Evolutionary conservation across 35 echinoderm and acorn worm genomes (phyloP).

Genomic region (Nesometra sesokonis): DNA sequence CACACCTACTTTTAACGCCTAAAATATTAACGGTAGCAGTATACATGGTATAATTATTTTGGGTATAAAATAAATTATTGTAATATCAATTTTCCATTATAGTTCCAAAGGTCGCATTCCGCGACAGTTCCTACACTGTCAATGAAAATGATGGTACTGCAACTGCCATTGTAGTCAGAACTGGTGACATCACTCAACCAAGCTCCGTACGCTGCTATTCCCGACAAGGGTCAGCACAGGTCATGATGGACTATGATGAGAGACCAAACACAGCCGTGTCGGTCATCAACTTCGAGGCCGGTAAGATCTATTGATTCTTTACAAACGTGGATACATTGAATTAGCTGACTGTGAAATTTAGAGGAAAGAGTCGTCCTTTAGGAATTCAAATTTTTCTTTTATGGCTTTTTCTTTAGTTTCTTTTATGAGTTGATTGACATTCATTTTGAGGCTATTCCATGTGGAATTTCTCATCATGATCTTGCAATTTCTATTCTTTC

Average conservation of each 20-base stretch:
- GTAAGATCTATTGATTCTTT: constrained; percentile 20
- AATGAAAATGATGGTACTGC: constrained; percentile 80
- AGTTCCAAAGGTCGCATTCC: constrained; percentile 98
- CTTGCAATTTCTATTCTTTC: background rate
- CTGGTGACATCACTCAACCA: constrained; percentile 63
- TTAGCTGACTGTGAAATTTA: background rate
- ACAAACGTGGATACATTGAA: background rate
- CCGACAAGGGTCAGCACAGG: constrained; percentile 90
- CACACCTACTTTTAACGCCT: background rate
- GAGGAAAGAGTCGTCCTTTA: background rate
- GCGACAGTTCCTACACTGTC: constrained; percentile 50
- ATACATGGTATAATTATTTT: background rate
- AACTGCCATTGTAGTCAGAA: constrained; percentile 52
- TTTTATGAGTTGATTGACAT: background rate
- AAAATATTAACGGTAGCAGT: background rate
- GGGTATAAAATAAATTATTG: background rate
- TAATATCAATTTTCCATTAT: constrained; percentile 20
- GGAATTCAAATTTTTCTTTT: background rate
- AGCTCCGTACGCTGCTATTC: constrained; percentile 80
- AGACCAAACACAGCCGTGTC: constrained; percentile 75
- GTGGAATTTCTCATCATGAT: background rate
- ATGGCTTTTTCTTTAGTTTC: background rate
- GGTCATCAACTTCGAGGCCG: constrained; percentile 77
- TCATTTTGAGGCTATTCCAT: background rate
- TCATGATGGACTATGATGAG: constrained; percentile 73